phyloP scores from a whole-genome alignment of 2,888 invertebrate genomes.

The Lepidocyrtoides sp. region DNA sequence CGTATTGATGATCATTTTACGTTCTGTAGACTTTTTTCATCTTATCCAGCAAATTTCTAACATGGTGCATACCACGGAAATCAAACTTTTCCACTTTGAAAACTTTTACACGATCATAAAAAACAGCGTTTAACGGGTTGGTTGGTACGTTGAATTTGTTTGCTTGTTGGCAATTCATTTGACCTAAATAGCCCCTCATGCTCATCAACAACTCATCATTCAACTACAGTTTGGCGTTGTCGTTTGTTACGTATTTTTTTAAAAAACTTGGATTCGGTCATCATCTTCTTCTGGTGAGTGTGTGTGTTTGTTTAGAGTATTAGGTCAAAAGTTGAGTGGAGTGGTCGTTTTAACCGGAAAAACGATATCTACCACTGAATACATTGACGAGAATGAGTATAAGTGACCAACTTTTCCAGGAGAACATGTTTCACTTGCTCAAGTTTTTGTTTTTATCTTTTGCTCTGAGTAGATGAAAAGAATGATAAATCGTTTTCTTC shows the following conservation, averaged over 20 bases:
- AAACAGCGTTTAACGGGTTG: neutral
- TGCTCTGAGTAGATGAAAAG: conserved; percentile 5
- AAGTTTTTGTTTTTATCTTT: neutral
- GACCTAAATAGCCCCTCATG: neutral
- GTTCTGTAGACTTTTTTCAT: neutral
- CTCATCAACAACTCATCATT: no score
- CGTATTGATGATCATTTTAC: no score
- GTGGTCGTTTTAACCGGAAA: neutral
- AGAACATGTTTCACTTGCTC: conserved; percentile 16
- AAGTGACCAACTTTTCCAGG: neutral
- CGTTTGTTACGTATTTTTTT: neutral
- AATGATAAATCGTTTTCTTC: conserved; percentile 44
- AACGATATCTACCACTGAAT: neutral
- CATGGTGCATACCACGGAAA: neutral
- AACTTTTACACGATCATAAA: conserved; percentile 3
- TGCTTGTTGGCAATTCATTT: conserved; percentile 24
- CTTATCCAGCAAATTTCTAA: neutral
- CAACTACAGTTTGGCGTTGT: neutral
- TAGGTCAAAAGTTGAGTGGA: neutral
- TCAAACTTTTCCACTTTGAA: neutral
- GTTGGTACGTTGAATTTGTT: neutral
- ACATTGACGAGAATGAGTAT: neutral
- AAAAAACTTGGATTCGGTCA: neutral
- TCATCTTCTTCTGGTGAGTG: neutral
- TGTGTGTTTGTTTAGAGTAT: neutral